These are phyloP conservation scores for Haliclona indistincta DNA, from an alignment of 37 sponge, comb jelly and placozoan species.

Conservation along the genomic window DNA sequence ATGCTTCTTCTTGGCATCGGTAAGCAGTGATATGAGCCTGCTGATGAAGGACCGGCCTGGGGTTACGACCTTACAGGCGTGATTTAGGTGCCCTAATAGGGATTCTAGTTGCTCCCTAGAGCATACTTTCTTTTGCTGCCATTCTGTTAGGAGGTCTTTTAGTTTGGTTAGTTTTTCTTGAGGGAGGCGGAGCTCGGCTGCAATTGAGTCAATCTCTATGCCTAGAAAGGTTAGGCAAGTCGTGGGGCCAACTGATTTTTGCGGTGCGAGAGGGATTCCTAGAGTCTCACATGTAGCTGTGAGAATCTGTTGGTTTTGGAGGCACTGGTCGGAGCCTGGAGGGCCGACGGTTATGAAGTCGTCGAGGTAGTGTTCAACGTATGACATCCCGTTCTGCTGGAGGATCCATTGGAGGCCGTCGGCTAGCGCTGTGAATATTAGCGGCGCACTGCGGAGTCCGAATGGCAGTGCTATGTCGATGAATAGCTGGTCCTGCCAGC, in stretches of 20 bases:
- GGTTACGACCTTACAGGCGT: conserved; percentile 6
- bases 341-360: no score
- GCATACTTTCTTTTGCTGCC: conserved; percentile 1
- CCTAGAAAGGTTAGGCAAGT: conserved; percentile 10
- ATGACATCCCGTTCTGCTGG: no score
- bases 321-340: no score
- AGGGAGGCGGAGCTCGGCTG: not conserved
- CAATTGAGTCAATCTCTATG: conserved; percentile 8
- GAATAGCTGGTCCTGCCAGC: conserved; percentile 2
- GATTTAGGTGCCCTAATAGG: conserved; percentile 4
- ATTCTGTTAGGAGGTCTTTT: conserved; percentile 6
- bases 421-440: no score
- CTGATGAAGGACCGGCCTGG: conserved; percentile 11
- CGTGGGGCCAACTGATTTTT: conserved; percentile 10
- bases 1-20: not conserved
- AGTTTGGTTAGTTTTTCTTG: conserved; percentile 1
- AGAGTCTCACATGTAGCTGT: no score
- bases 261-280: not conserved
- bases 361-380: no score
- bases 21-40: conserved; percentile 8
- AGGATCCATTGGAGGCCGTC: no score
- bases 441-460: not conserved
- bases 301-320: no score
- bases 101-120: not conserved
- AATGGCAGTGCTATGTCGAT: not conserved